phyloP scores from a whole-genome alignment of 2,888 invertebrate species.

The Lymantria monacha region DNA sequence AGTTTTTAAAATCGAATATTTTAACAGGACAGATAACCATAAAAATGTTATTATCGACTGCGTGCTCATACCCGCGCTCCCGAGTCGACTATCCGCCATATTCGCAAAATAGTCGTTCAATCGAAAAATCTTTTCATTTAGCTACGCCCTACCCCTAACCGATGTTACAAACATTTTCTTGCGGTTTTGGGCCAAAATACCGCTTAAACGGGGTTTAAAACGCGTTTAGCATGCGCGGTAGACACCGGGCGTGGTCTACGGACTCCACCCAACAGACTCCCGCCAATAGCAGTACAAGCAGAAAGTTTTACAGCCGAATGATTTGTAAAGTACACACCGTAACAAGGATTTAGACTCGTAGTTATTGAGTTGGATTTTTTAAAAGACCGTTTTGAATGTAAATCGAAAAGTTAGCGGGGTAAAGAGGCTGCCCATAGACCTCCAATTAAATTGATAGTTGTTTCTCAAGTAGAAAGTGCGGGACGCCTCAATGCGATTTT shows the following conservation, averaged over 20 bases:
- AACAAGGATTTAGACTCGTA: conserved; percentile 65
- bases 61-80: conserved; percentile 70
- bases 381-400: conserved; percentile 81
- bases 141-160: conserved; percentile 76
- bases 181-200: conserved; percentile 80
- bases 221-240: conserved; percentile 78
- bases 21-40: no score
- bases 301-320: conserved; percentile 65
- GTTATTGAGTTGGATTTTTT: conserved; percentile 77
- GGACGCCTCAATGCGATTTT: conserved; percentile 8
- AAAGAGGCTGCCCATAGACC: conserved; percentile 71
- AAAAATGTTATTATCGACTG: conserved; percentile 17
- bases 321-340: conserved; percentile 67
- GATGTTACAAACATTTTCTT: conserved; percentile 78
- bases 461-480: conserved; percentile 37
- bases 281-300: conserved; percentile 51
- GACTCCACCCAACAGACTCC: conserved; percentile 46
- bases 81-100: conserved; percentile 69
- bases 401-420: conserved; percentile 80
- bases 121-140: conserved; percentile 78
- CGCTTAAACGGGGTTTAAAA: conserved; percentile 79
- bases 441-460: conserved; percentile 80
- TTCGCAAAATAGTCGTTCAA: conserved; percentile 65
- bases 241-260: conserved; percentile 49
- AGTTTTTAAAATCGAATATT: background rate